A percentile compares a stretch with the other conserved stretches of the same genome.
Evolutionary conservation across 92 coral and sea anemone genomes (phyloP).

Genomic region (Palythoa heliodiscus): DNA sequence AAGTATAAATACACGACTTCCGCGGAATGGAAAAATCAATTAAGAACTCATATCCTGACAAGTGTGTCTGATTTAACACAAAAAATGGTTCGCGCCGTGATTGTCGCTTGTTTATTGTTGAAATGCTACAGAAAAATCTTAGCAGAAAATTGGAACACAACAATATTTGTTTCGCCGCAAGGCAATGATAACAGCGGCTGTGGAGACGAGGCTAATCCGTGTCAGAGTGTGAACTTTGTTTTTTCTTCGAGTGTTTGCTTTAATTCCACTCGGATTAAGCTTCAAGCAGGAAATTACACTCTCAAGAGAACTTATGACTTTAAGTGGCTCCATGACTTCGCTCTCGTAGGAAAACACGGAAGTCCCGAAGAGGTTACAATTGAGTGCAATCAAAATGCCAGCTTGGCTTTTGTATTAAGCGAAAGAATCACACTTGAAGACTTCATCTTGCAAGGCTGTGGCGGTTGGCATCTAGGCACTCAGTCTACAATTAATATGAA

Average conservation of each 20-base stretch:
- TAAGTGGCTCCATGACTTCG: conserved; percentile 51
- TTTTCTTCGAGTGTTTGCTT: conserved; percentile 10
- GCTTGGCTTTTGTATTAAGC: conserved; percentile 70
- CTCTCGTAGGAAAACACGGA: conserved; percentile 56
- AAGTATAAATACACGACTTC: neutral
- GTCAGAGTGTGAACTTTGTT: conserved; percentile 66
- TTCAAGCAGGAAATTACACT: conserved; percentile 61
- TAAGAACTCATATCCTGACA: no score
- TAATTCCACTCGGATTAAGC: conserved; percentile 59
- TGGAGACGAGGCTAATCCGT: conserved; percentile 45
- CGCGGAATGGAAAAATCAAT: neutral
- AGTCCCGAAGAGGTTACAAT: conserved; percentile 47
- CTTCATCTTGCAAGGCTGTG: conserved; percentile 67
- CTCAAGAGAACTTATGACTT: conserved; percentile 59
- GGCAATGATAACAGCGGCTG: conserved; percentile 45
- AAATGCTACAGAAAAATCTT: neutral
- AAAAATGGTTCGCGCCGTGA: neutral
- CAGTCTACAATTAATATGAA: neutral
- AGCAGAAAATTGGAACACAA: conserved; percentile 42
- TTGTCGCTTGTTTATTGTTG: neutral
- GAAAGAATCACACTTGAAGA: conserved; percentile 59
- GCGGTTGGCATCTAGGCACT: conserved; percentile 75
- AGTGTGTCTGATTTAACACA: no score
- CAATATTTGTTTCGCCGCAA: conserved; percentile 48
- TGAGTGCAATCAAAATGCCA: conserved; percentile 59